A percentile compares a stretch with the other conserved stretches of the same genome.
These are phyloP conservation scores for Epistrophe eligans DNA, from an alignment of 2,888 invertebrate species.

Conservation along the genomic window DNA sequence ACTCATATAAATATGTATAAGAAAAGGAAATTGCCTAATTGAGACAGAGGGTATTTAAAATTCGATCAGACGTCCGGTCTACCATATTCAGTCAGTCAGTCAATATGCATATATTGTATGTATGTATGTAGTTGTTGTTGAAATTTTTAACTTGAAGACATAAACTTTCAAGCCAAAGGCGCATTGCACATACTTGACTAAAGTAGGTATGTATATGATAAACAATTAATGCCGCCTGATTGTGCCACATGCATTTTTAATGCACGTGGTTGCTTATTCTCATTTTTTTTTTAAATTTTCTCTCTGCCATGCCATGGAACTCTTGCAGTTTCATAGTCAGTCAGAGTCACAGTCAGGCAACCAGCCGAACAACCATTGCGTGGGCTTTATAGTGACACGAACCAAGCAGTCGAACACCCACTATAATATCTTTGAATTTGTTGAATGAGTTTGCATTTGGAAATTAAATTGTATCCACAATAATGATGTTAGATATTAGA, in stretches of 20 bases:
- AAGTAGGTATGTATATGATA: not conserved
- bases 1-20: not conserved
- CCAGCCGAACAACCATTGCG: slow-evolving; percentile 5
- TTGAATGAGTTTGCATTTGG: slow-evolving; percentile 39
- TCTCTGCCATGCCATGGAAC: not conserved
- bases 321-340: not conserved
- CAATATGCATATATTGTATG: not conserved
- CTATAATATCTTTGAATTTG: slow-evolving; percentile 17
- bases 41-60: slow-evolving; percentile 41
- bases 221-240: slow-evolving; percentile 31
- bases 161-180: slow-evolving; percentile 40
- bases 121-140: not conserved
- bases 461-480: slow-evolving; percentile 30
- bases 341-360: not conserved
- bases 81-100: slow-evolving; percentile 16
- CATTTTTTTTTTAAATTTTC: slow-evolving; percentile 37
- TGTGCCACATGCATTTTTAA: slow-evolving; percentile 49
- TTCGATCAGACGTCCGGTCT: slow-evolving; percentile 58
- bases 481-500: not conserved
- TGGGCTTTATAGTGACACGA: slow-evolving; percentile 32
- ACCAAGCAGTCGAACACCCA: slow-evolving; percentile 13
- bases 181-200: not conserved
- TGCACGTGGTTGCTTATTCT: slow-evolving; percentile 50
- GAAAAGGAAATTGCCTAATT: slow-evolving; percentile 50
- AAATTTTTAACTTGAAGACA: slow-evolving; percentile 20